Base-by-base conservation (phyloP, 2,888 invertebrate genomes). In the Xylota sylvarum region DNA sequence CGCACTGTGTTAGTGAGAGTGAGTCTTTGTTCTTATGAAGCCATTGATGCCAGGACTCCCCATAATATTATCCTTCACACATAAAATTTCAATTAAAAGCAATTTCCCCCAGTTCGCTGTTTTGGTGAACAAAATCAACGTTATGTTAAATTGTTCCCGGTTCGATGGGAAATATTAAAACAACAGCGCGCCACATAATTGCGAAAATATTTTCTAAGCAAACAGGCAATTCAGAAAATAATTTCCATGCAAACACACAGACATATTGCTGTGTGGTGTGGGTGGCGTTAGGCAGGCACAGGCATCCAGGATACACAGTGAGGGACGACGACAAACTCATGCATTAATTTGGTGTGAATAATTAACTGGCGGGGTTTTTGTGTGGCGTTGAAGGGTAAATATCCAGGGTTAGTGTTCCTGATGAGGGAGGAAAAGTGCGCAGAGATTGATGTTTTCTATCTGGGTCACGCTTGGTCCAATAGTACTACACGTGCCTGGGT, bases 341-440 rank as follows among this genome's bases (percentile, higher is more conserved):
- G 50, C 65, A 64, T 65, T 65, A 65, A 65, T 65, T 65, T 14
- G 43, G 50, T 50, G 50, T 17, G 50, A 65, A 65, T 65, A 65
- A 65, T 65, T 64, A 32, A 32, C 32, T 48, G 48, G n/a, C n/a
- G 48, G 48, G 14, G 9, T 19, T 19, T 7, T 19, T 17, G 2
- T 17, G 19, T 48, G 19, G 3, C 48, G 9, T 19, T 48, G 48
- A 48, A 9, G 48, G 48, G 19, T 48, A 48, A 48, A 48, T 19
- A 48, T 48, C 19, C 19, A 9, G 48, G 14, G 14, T 17, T 46
- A n/a, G n/a, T 17, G 12, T 17, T 17, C 7, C 4, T 7, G 46
- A 6, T 1, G 46, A 19, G 17, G 9, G 9, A 19, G 1, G 12
- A 43, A n/a, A 6, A 43, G 14, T 14, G 14, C 14, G 14, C 23